Evolutionary conservation across 2,113 vertebrate genomes (phyloP).

Genomic region (cat (Felis catus)): DNA sequence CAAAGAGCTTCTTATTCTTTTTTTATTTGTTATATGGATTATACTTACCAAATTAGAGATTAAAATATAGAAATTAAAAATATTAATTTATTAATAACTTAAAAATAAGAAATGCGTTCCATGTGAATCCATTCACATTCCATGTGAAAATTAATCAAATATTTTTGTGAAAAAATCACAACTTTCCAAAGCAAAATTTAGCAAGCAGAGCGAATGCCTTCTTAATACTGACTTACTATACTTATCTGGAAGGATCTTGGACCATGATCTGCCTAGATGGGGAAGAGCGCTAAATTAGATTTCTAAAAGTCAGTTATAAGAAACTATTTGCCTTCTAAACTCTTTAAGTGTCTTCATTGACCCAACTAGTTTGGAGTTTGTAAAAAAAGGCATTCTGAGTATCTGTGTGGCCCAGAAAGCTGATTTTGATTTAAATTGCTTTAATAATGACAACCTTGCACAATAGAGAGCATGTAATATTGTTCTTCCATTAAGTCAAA

Average conservation of each 20-base stretch:
- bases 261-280: neutral
- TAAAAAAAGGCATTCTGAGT: slow-evolving; percentile 9
- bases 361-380: neutral
- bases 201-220: neutral
- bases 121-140: neutral
- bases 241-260: neutral
- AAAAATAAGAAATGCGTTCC: neutral
- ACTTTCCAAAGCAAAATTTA: neutral
- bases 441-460: slow-evolving; percentile 50
- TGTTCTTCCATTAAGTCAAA: slow-evolving; percentile 62
- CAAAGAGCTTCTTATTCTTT: neutral
- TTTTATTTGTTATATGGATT: neutral
- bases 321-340: neutral
- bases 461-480: slow-evolving; percentile 46
- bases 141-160: neutral
- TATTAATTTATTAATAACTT: neutral
- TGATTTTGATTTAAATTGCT: slow-evolving; percentile 53
- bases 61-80: neutral
- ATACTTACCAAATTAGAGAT: neutral
- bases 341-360: neutral
- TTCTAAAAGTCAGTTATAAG: neutral
- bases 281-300: neutral
- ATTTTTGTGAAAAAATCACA: neutral
- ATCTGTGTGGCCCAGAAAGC: slow-evolving; percentile 23
- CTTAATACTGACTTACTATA: neutral